A percentile compares a stretch with the other conserved stretches of the same genome.
Conservation (phyloP, 2,113 vertebrate species). For the Campylorhamphus procurvoides region DNA sequence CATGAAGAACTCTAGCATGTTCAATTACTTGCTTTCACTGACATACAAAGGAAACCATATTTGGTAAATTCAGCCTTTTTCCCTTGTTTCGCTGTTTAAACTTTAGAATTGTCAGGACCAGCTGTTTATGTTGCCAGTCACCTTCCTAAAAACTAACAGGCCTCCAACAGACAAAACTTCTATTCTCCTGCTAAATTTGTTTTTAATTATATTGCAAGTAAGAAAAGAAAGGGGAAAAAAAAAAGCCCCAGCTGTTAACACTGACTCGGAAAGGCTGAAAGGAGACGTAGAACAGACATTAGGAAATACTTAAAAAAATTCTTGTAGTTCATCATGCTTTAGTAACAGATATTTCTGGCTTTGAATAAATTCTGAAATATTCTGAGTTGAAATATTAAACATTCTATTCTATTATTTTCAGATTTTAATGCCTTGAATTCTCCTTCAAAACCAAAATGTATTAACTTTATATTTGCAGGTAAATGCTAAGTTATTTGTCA, state of each 20-base stretch:
- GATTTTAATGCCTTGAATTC: conserved; percentile 71
- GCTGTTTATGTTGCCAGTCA: conserved; percentile 52
- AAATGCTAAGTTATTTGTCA: conserved; percentile 79
- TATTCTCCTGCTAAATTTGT: conserved; percentile 77
- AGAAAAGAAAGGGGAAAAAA: conserved; percentile 56
- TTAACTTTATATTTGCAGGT: conserved; percentile 77
- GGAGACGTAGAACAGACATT: conserved; percentile 77
- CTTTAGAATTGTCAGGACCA: conserved; percentile 63
- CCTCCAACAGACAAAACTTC: conserved; percentile 68
- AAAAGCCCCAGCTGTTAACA: conserved; percentile 70
- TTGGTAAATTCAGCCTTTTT: conserved; percentile 60
- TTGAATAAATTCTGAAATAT: conserved; percentile 73
- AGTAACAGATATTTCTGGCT: conserved; percentile 74
- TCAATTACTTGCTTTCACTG: conserved; percentile 21
- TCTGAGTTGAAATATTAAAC: conserved; percentile 70
- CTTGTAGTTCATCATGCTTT: conserved; percentile 70
- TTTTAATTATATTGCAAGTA: conserved; percentile 80
- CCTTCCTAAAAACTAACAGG: conserved; percentile 64
- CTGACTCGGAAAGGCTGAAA: conserved; percentile 65
- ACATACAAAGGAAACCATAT: conserved; percentile 55
- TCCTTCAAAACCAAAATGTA: conserved; percentile 70
- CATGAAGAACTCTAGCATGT: not conserved
- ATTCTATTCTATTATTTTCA: conserved; percentile 72
- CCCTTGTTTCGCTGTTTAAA: not conserved
- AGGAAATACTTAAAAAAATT: conserved; percentile 71